Evolutionary conservation across 2,888 invertebrate genomes (phyloP), one percentile per base, ranked within the genome.

Genomic region (Chesias legatella): DNA sequence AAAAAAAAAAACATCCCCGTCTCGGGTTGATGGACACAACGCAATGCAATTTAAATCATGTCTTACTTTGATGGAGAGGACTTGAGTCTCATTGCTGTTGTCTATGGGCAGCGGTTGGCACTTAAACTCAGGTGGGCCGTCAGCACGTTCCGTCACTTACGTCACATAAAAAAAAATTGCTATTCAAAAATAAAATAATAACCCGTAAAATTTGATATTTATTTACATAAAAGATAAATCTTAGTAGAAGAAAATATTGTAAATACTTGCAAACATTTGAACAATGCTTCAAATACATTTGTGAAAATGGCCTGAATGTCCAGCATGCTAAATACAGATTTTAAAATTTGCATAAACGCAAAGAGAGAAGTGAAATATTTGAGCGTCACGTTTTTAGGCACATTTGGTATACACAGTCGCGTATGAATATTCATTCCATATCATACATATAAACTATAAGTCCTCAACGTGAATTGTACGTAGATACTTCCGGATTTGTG

Each of bases 321-420:
- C 61, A 66, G 65, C 51, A 50, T 46, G 52, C 48, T 51, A 60
- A 57, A 64, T 58, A 54, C 45, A 48, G 43, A 41, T 55, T 58
- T 61, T 62, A 56, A 58, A 67, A 72, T 50, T 45, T 36, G 28
- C 39, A 49, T 51, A 62, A 64, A 66, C 64, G 46, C 38, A 63
- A 53, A 65, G 64, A 63, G 60, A 54, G 60, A 67, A 63, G 41
- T 56, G 55, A 62, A 67, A 67, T 58, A 61, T 60, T 57, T 60
- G 51, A 48, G 48, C 42, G 37, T 28, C 37, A 48, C 48, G 34
- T 51, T 58, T 63, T 63, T 54, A 48, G 53, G 46, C 22, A 34
- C 22, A 47, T 47, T 48, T 44, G 40, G 51, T 56, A 60, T 50
- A 56, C 63, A 58, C 58, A 58, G 55, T 51, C 51, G 28, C 32